A percentile compares a stretch with the other conserved stretches of the same genome.
These are phyloP conservation scores for Erythrolamprus reginae DNA, from an alignment of 2,113 vertebrate genomes.

Conservation along the genomic window DNA sequence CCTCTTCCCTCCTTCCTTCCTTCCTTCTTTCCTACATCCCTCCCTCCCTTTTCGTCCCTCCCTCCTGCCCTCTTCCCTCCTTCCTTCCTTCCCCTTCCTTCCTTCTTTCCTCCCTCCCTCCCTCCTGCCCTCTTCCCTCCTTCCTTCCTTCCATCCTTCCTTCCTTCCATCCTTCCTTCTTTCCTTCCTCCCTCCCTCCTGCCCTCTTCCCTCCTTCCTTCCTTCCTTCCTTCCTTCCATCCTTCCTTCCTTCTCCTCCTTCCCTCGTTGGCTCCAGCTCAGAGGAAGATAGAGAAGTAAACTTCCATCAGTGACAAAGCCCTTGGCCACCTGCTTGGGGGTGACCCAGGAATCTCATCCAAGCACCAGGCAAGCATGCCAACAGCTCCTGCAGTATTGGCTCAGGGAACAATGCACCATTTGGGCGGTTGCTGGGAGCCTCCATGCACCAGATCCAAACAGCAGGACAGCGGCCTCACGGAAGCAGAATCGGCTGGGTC, in stretches of 20 bases:
- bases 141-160: too few relatives aligned
- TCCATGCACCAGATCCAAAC: background rate
- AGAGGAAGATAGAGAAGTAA: background rate
- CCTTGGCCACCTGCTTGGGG: background rate
- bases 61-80: too few relatives aligned
- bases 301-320: background rate
- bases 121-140: too few relatives aligned
- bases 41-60: too few relatives aligned
- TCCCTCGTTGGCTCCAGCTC: background rate
- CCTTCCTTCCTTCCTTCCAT: too few relatives aligned
- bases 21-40: too few relatives aligned
- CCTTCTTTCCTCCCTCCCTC: too few relatives aligned
- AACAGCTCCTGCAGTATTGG: background rate
- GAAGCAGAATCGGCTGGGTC: background rate
- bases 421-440: background rate
- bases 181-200: too few relatives aligned
- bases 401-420: background rate
- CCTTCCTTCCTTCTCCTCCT: too few relatives aligned
- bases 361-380: background rate
- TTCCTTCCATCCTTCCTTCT: too few relatives aligned
- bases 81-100: rapidly evolving
- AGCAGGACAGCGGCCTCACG: rapidly evolving
- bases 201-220: too few relatives aligned
- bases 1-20: too few relatives aligned
- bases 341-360: background rate